Base-by-base conservation (phyloP, 1,140 invertebrate species). In the Meloidogyne exigua region DNA sequence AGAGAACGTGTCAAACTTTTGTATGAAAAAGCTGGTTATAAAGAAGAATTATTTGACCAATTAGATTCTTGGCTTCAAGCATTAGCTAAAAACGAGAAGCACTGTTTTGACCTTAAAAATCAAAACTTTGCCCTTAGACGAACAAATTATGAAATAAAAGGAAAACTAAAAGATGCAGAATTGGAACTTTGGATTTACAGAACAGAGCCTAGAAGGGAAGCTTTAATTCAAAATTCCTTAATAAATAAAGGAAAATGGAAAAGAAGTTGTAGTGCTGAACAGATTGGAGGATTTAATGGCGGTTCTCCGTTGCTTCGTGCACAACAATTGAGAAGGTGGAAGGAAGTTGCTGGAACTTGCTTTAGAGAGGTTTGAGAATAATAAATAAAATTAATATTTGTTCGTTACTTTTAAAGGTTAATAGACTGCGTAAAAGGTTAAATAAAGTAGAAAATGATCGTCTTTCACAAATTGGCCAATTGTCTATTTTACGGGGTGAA, bases 401-500 rank as follows among this genome's bases (percentile, higher is more conserved):
- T 39, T 39, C 9, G n/a, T 39, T 39, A 71, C 1, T 18, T 39
- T 72, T 72, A 32, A 39, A 73, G 75, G 70, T 87, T 13, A 84
- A 87, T 39, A 76, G 79, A 12, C 69, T 87, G 0, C 57, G 85
- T 23, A 74, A 72, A 57, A 67, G 76, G 10, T 80, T 81, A 42
- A 75, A 67, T 13, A 71, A 72, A 66, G 70, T 75, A 0, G 85
- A 88, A 64, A 68, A 75, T 36, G 82, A 84, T 39, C 66, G 81
- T 21, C 63, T 76, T 12, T 78, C 85, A 13, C 78, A 83, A 3
- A 62, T 75, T 57, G 76, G 72, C 2, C 82, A 85, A 66, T 26
- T 86, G 42, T 79, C 80, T 21, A 84, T 86, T 67, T 49, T 84
- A 18, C 44, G 77, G 57, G 86, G 85, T 39, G 85, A 87, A 77